Conservation (phyloP, 2,113 vertebrate species). For the Thunnus thynnus region DNA sequence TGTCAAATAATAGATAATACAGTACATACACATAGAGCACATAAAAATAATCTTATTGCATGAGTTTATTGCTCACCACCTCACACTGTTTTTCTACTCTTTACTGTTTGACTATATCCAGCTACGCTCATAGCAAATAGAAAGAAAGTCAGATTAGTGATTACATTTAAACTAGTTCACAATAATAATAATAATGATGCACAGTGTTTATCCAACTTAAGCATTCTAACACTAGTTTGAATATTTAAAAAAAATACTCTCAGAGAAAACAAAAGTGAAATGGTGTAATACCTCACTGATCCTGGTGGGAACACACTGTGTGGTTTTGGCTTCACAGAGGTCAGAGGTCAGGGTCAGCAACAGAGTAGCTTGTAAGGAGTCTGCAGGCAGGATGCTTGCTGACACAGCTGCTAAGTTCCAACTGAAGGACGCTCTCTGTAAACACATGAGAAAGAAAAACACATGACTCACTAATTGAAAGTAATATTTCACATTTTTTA, state of each 20-base stretch:
- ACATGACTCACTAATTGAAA: constrained; percentile 24
- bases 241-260: neutral
- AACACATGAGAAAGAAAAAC: constrained; percentile 49
- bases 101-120: constrained; percentile 4
- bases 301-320: constrained; percentile 42
- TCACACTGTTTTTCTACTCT: neutral
- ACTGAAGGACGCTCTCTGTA: constrained; percentile 59
- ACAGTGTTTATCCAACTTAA: neutral
- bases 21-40: neutral
- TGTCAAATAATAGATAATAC: neutral
- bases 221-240: neutral
- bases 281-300: constrained; percentile 29
- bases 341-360: constrained; percentile 74
- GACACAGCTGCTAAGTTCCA: constrained; percentile 73
- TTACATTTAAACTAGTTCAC: neutral
- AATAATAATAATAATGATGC: neutral
- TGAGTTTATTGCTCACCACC: no score
- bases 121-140: neutral
- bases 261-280: constrained; percentile 9
- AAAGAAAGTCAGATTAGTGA: neutral
- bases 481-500: constrained; percentile 1
- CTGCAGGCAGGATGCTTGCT: constrained; percentile 68
- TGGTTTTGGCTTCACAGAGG: constrained; percentile 28
- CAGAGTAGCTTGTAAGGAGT: constrained; percentile 63
- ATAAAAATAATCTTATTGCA: no score